phyloP scores from a whole-genome alignment of 2,113 vertebrate species.

The Scomber japonicus region DNA sequence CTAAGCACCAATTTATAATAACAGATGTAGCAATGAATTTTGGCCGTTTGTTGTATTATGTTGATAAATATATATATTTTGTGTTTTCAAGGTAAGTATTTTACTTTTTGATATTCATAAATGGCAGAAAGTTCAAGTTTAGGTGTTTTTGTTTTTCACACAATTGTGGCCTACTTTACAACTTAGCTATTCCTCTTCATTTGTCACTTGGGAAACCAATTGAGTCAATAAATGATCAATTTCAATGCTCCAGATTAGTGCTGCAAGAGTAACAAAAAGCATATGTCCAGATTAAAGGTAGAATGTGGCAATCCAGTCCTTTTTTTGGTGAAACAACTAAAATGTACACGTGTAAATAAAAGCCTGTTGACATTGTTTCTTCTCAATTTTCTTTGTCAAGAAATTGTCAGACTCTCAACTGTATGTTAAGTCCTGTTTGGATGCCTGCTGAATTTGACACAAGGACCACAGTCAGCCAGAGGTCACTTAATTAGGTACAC shows the following conservation, averaged over 20 bases:
- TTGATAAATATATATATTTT: slow-evolving; percentile 42
- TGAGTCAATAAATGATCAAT: background rate
- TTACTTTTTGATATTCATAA: slow-evolving; percentile 67
- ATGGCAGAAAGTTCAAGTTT: slow-evolving; percentile 35
- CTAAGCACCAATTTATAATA: slow-evolving; percentile 40
- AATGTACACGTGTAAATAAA: slow-evolving; percentile 86
- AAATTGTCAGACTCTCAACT: background rate
- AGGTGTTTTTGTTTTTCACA: slow-evolving; percentile 1
- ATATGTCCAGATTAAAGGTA: slow-evolving; percentile 48
- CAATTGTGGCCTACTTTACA: slow-evolving; percentile 18
- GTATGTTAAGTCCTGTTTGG: background rate
- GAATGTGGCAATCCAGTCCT: slow-evolving; percentile 65
- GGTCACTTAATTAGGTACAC: too few species aligned
- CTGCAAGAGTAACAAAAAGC: slow-evolving; percentile 3
- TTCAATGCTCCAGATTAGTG: slow-evolving; percentile 9
- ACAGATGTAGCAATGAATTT: slow-evolving; percentile 42
- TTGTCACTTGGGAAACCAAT: slow-evolving; percentile 29
- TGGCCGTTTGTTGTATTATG: slow-evolving; percentile 47
- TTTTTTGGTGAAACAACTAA: slow-evolving; percentile 56
- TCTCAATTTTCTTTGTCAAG: background rate
- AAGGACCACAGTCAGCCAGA: too few species aligned
- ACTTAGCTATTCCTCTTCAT: background rate
- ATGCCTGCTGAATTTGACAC: too few species aligned
- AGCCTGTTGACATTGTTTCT: slow-evolving; percentile 53
- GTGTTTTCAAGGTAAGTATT: slow-evolving; percentile 87